Evolutionary conservation across 23 tunicate species (phyloP), one percentile per base, ranked within the genome.

Genomic region (Aplidium turbinatum): DNA sequence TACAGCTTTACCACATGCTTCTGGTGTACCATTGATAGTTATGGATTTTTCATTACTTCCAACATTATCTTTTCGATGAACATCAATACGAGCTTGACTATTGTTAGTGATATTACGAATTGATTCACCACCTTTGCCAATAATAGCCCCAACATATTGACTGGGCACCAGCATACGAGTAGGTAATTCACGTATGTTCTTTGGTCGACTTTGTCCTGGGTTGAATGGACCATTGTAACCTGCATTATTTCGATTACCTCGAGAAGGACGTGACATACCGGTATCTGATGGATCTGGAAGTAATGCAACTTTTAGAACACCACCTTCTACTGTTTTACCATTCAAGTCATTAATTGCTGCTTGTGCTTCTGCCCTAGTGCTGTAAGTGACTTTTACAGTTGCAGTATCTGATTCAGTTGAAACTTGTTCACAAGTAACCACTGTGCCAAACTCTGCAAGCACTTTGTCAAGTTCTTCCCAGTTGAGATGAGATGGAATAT

Each of bases 391-490:
- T 46, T 93, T 93, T 19, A 93, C 98, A 25, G 98, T 76, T 4
- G 98, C 98, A 57, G 89, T 80, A 47, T 93, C 98, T 25, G 78
- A 63, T 47, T 93, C 98, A 0, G 94, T 93, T 18, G 94, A 86
- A 31, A 85, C 94, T 70, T 93, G 98, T 47, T 93, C 98, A 58
- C 98, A 93, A 68, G 76, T 85, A 36, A 86, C 98, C 23, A 86
- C 98, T n/a, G 79, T 24, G 9, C 98, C 98, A 53, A 57, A 93
- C 33, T 86, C 87, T 35, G 94, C 92, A 35, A 93, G 73, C 19
- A 93, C 67, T 35, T 74, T 85, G 57, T 93, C 98, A 26, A 93
- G 68, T 52, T 86, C 98, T 63, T 93, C 98, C 98, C 98, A 93
- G 57, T 86, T 80, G 19, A 93, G 57, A 38, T 81, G 85, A 26